Percentiles rank a stretch among this genome's conserved stretches.
Evolutionary conservation across 2,113 vertebrate genomes (phyloP).

Genomic region (Archilochus colubris): DNA sequence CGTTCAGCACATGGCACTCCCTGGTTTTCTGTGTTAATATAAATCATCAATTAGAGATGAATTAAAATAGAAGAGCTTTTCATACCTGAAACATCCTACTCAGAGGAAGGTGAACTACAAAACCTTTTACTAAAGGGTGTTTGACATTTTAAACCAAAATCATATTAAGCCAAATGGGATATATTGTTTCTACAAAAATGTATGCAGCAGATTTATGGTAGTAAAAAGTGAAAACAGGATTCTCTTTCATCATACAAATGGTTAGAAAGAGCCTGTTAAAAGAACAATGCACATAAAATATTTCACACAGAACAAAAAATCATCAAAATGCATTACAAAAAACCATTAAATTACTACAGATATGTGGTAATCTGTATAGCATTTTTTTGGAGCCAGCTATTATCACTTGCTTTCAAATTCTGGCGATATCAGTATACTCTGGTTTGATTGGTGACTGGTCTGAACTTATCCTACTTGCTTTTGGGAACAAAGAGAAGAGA

Average conservation of each 20-base stretch:
- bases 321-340: background rate
- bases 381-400: background rate
- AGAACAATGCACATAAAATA: background rate
- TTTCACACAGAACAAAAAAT: background rate
- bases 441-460: conserved; percentile 16
- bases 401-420: conserved; percentile 9
- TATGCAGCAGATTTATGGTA: background rate
- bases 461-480: conserved; percentile 44
- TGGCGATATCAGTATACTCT: conserved; percentile 31
- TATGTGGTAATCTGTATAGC: background rate
- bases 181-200: background rate
- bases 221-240: background rate
- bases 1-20: background rate
- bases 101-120: background rate
- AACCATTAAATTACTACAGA: background rate
- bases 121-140: background rate
- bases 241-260: background rate
- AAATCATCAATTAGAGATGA: background rate
- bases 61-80: background rate
- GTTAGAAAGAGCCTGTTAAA: background rate
- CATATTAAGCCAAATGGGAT: background rate
- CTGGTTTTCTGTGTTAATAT: background rate
- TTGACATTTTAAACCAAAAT: background rate
- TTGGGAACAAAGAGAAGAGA: conserved; percentile 40
- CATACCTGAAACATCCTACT: background rate